Evolutionary conservation across 2,888 invertebrate genomes (phyloP), one percentile per base, ranked within the genome.

Genomic region (Epistrophella euchroma): DNA sequence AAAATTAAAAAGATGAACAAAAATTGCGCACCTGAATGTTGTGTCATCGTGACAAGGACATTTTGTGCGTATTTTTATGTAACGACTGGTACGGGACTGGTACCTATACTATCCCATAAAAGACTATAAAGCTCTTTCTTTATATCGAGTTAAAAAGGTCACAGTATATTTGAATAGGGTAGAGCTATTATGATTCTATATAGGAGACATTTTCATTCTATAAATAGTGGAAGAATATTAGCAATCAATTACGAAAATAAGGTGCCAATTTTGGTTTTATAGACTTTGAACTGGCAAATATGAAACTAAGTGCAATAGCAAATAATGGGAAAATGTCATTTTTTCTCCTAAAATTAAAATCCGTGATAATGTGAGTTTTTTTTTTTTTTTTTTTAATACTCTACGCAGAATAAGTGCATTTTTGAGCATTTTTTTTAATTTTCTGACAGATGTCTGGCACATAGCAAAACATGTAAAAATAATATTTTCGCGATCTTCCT

Each of bases 51-150:
- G 55, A 9, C 28, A 17, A 45, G 17, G 43, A 43, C 43, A 43
- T 43, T 43, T 40, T 40, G 45, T 45, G 45, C 17, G 45, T 17
- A 9, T 45, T 62, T 70, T 70, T 71, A 70, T 76, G 17, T 62
- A 71, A 72, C 62, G 55, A 72, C 78, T 78, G 71, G 45, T 58
- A 79, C 79, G 66, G 40, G 43, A 45, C 45, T n/a, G n/a, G 70
- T 60, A 17, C 52, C 58, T n/a, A 40, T 6, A n/a, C n/a, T n/a
- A n/a, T n/a, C n/a, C n/a, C 15, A 52, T 52, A 52, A 52, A 32
- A 28, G 32, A 56, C 56, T 32, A 56, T 56, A 56, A 35, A n/a
- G 35, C 56, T n/a, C 56, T 56, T 56, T 58, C 19, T 35, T 35
- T 35, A 35, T 58, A 45, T 45, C n/a, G 35, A 28, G 28, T 11